A percentile compares a stretch with the other conserved stretches of the same genome.
Conservation (phyloP, 2,113 vertebrate genomes). For the Pitta sordida region DNA sequence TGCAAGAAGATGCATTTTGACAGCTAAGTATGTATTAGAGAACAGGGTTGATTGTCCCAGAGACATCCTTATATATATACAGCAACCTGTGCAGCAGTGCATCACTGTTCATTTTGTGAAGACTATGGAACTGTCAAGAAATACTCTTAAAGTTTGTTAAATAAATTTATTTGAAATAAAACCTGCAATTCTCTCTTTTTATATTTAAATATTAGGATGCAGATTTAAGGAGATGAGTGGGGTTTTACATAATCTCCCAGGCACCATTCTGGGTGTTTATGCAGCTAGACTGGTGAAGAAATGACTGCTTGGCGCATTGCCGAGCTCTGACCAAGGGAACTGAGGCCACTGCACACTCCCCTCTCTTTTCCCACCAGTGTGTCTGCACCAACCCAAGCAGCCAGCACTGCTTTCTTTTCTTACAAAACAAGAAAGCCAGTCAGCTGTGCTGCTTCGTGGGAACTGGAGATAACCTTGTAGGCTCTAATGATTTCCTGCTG, state of each 20-base stretch:
- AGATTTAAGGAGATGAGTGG: background rate
- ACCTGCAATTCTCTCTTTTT: background rate
- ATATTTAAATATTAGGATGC: background rate
- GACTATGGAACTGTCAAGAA: background rate
- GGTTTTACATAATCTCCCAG: background rate
- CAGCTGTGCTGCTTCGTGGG: background rate
- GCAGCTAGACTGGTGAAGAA: background rate
- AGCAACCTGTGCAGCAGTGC: background rate
- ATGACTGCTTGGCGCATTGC: background rate
- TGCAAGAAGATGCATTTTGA: background rate
- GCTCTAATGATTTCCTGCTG: slow-evolving; percentile 28
- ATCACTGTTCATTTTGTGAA: slow-evolving; percentile 16
- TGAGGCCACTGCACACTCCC: fast-evolving
- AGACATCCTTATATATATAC: background rate
- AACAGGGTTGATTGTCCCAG: background rate
- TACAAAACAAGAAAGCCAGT: slow-evolving; percentile 8
- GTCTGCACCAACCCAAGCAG: background rate
- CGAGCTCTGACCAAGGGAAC: background rate
- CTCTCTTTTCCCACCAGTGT: background rate
- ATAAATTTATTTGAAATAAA: slow-evolving; percentile 52
- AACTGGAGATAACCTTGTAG: slow-evolving; percentile 14
- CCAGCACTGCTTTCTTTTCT: background rate
- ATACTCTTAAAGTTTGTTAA: slow-evolving; percentile 28
- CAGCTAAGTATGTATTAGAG: background rate
- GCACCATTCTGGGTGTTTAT: background rate